These are phyloP conservation scores for Neosalanx taihuensis DNA, from an alignment of 2,797 vertebrate genomes.

Conservation along the genomic window DNA sequence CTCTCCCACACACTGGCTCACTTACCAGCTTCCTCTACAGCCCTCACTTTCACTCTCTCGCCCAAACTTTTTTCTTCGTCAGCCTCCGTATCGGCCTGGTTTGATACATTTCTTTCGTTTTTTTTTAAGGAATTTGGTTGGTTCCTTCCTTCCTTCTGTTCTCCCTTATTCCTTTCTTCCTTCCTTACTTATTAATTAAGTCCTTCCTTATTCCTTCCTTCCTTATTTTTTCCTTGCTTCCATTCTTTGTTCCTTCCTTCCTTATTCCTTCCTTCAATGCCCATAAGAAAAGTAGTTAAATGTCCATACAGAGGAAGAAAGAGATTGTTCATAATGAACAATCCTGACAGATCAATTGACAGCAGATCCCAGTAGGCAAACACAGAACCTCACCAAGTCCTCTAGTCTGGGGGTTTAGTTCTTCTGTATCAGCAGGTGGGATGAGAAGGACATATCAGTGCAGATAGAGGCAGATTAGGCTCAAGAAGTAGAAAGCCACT, in stretches of 20 bases:
- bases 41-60: not conserved
- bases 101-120: too few species aligned
- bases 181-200: slow-evolving; percentile 1
- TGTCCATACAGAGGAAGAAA: too few species aligned
- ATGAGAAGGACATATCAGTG: not conserved
- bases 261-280: too few species aligned
- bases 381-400: not conserved
- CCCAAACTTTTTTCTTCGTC: not conserved
- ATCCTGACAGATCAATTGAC: too few species aligned
- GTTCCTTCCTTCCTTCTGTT: too few species aligned
- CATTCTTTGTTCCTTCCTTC: not conserved
- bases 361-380: too few species aligned
- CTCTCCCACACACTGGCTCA: slow-evolving; percentile 50
- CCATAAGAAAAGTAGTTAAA: not conserved
- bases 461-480: not conserved
- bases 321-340: too few species aligned
- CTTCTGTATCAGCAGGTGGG: not conserved
- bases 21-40: slow-evolving; percentile 24
- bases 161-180: not conserved
- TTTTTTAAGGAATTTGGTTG: too few species aligned
- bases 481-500: not conserved
- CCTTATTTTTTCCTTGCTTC: not conserved
- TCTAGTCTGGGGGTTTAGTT: not conserved
- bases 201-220: not conserved
- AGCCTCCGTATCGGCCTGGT: not conserved